Evolutionary conservation across 2,888 invertebrate genomes (phyloP), one percentile per base, ranked within the genome.

Genomic region (Ganaspis brasiliensis): DNA sequence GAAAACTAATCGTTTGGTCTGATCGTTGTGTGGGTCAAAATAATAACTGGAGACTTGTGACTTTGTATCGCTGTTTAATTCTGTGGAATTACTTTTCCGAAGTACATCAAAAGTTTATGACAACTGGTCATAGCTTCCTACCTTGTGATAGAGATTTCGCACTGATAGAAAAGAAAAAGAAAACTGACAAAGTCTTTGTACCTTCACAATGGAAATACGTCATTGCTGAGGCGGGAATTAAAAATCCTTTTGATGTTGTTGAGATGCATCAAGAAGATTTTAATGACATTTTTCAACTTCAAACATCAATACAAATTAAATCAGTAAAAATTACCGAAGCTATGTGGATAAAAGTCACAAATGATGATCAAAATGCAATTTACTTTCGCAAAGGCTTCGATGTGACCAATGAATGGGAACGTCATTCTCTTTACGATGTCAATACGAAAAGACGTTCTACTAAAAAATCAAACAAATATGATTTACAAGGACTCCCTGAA

Each of bases 11-110:
- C 5, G 4, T 72, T n/a, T 72, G 72, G 72, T 26, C 26, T 16
- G 56, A 72, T 16, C 49, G 45, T 31, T 72, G 37, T 31, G 55
- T 14, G 0, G 72, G 72, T 1, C 72, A 72, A 37, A 49, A 72
- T 24, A 72, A 72, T 21, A 72, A 52, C 12, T 40, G 40, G 40
- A 40, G 40, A 40, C 40, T 40, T 40, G 40, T 4, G 40, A 40
- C 40, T 52, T 16, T 52, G 16, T 16, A 52, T 52, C 52, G 52
- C 14, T 9, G 52, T 52, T 2, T 52, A 52, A 16, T 2, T 52
- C 52, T 52, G 16, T 52, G 52, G 52, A 16, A 16, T n/a, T 52
- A 52, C 52, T 52, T 52, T 16, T n/a, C 52, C 16, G 52, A 52
- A 52, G 52, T 52, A n/a, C 52, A 52, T 52, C 52, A 10, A 16